Evolutionary conservation across 1,140 invertebrate species (phyloP).

Genomic region (Megalopta genalis): DNA sequence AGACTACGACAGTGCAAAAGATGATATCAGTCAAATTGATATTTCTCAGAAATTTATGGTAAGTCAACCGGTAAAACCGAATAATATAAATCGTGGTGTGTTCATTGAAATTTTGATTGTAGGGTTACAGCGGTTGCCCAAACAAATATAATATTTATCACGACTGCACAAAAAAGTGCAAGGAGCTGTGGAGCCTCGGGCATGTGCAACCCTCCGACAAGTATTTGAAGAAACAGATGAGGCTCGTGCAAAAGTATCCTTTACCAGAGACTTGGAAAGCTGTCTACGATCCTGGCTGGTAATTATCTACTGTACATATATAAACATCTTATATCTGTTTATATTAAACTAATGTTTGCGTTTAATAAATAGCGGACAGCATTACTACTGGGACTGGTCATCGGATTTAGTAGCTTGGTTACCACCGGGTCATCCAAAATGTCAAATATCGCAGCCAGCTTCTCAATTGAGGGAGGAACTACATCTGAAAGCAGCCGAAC

Average conservation of each 20-base stretch:
- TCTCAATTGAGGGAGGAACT: conserved; percentile 89
- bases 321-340: background rate
- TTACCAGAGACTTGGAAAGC: conserved; percentile 96
- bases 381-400: conserved; percentile 97
- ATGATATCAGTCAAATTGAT: conserved; percentile 75
- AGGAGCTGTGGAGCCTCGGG: conserved; percentile 92
- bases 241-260: conserved; percentile 93
- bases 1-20: conserved; percentile 86
- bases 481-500: conserved; percentile 78
- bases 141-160: conserved; percentile 98
- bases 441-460: conserved; percentile 89
- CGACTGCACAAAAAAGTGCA: conserved; percentile 93
- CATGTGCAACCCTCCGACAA: conserved; percentile 85
- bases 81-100: no score
- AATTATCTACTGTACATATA: conserved; percentile 69
- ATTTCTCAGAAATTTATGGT: conserved; percentile 78
- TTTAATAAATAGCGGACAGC: conserved; percentile 83
- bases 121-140: conserved; percentile 91
- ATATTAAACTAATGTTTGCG: conserved; percentile 14
- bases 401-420: conserved; percentile 97
- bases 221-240: conserved; percentile 87
- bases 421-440: conserved; percentile 94
- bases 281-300: conserved; percentile 93
- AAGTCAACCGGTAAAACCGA: background rate
- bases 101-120: conserved; percentile 33